Conservation (phyloP, 35 echinoderm and acorn worm species). For the Ophioderma brevispina region DNA sequence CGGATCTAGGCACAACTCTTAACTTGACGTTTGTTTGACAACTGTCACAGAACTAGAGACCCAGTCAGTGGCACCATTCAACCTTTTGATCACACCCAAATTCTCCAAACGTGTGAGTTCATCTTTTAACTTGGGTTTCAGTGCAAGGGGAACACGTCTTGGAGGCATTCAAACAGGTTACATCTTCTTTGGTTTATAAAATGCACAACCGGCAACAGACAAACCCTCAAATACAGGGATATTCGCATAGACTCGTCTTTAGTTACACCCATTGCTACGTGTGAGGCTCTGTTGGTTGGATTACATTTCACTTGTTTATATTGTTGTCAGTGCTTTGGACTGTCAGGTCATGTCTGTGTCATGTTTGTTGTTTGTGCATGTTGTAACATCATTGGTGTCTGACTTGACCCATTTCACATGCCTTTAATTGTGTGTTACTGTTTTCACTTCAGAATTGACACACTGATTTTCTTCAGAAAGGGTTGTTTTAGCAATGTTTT, state of each 20-base stretch:
- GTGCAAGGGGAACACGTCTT: slow-evolving; percentile 33
- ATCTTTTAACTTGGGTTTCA: slow-evolving; percentile 65
- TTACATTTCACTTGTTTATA: not conserved
- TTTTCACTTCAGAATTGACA: too few species aligned
- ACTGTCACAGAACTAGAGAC: slow-evolving; percentile 33
- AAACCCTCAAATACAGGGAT: slow-evolving; percentile 8
- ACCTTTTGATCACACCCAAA: slow-evolving; percentile 57
- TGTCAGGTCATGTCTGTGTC: too few species aligned
- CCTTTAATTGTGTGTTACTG: too few species aligned
- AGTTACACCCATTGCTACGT: not conserved
- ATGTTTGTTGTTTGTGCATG: too few species aligned
- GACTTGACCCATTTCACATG: too few species aligned
- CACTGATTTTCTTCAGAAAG: too few species aligned
- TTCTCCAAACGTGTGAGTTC: slow-evolving; percentile 67
- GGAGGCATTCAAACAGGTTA: slow-evolving; percentile 56
- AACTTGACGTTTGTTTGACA: not conserved
- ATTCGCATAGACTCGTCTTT: too few species aligned
- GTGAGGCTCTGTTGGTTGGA: not conserved
- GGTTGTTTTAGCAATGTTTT: not conserved
- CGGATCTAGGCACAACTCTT: slow-evolving; percentile 55
- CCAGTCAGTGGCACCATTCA: slow-evolving; percentile 68
- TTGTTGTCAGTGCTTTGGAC: not conserved
- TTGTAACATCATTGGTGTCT: too few species aligned
- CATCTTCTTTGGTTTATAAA: not conserved
- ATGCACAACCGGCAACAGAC: slow-evolving; percentile 34